phyloP scores from a whole-genome alignment of 2,888 invertebrate genomes.

The Willowsia nigromaculata region DNA sequence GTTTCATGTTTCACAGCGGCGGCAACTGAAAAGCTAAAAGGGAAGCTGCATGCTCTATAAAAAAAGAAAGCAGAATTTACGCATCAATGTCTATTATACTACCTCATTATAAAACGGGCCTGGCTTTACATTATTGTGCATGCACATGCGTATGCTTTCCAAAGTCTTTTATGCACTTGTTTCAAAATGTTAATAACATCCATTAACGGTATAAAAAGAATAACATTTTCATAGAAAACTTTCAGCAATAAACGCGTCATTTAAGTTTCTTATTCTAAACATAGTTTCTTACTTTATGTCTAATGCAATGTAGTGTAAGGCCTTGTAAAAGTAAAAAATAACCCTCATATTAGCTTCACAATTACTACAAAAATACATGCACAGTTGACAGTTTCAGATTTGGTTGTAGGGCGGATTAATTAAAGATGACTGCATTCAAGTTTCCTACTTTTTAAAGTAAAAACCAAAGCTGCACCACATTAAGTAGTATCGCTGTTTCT shows the following conservation, averaged over 20 bases:
- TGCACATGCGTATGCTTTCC: not conserved
- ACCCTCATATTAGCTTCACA: no score
- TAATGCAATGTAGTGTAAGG: no score
- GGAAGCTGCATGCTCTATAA: not conserved
- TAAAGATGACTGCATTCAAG: no score
- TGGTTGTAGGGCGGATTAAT: no score
- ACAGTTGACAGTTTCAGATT: no score
- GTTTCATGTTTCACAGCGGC: conserved; percentile 40
- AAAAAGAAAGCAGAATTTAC: not conserved
- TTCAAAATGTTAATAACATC: not conserved
- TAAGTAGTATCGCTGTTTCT: no score
- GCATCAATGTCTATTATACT: conserved; percentile 6
- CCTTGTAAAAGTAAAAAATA: no score
- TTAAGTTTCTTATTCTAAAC: not conserved
- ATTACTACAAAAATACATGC: no score
- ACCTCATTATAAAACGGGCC: no score
- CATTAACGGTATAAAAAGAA: not conserved
- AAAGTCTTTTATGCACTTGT: not conserved
- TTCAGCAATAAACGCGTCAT: not conserved
- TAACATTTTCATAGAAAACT: not conserved
- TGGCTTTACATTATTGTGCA: not conserved
- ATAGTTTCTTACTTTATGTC: not conserved
- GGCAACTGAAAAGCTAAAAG: not conserved
- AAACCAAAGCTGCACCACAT: no score
- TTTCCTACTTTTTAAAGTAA: no score